phyloP scores from a whole-genome alignment of 2,797 vertebrate genomes.

The Alectoris magna region DNA sequence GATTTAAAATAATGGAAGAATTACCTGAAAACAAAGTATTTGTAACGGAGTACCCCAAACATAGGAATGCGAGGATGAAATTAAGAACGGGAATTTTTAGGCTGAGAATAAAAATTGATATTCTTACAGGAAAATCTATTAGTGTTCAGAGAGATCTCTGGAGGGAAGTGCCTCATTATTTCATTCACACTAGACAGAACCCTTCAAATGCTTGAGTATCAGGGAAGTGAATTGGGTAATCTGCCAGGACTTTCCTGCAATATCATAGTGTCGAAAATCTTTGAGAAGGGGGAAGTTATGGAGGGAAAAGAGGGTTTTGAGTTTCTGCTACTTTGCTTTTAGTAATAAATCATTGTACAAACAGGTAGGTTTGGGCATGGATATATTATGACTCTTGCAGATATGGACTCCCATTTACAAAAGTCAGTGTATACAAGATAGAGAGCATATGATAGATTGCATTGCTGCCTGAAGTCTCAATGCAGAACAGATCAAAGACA shows the following conservation, averaged over 20 bases:
- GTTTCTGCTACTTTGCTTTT: neutral
- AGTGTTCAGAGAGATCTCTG: neutral
- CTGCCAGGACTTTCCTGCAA: neutral
- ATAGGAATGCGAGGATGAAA: neutral
- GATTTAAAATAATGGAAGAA: neutral
- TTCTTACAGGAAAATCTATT: neutral
- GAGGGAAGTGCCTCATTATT: conserved; percentile 2
- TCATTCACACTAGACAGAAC: neutral
- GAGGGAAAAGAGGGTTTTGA: neutral
- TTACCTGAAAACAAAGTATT: neutral
- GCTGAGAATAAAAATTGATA: neutral
- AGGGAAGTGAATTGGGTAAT: neutral
- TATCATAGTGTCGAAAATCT: neutral
- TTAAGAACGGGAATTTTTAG: neutral
- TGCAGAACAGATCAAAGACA: neutral
- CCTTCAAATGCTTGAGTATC: neutral
- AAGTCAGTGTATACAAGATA: neutral
- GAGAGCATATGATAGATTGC: neutral
- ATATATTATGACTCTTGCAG: neutral
- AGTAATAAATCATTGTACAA: neutral
- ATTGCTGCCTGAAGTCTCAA: neutral
- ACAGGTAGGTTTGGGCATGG: neutral
- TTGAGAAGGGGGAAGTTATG: neutral
- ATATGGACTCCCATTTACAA: neutral
- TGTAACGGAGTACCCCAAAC: neutral